A percentile compares a stretch with the other conserved stretches of the same genome.
phyloP scores from a whole-genome alignment of 2,113 vertebrate species.

The Hoplias malabaricus region DNA sequence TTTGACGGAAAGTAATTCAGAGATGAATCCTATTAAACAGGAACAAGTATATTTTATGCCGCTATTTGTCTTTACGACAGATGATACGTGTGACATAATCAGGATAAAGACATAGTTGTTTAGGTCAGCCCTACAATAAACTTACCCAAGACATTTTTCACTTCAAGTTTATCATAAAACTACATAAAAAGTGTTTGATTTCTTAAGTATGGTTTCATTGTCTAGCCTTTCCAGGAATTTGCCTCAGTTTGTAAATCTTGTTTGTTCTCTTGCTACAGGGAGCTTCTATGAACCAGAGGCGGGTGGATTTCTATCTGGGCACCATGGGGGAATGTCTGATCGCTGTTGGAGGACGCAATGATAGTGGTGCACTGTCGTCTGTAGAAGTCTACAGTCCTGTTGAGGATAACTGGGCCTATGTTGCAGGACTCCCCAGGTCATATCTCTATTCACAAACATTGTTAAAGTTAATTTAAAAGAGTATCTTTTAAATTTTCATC shows the following conservation, averaged over 20 bases:
- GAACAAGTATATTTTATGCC: too few relatives aligned
- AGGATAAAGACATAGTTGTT: too few relatives aligned
- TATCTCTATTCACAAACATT: neutral
- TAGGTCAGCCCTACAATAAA: too few relatives aligned
- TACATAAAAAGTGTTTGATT: too few relatives aligned
- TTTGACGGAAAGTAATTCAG: too few relatives aligned
- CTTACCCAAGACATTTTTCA: too few relatives aligned
- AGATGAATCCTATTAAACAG: too few relatives aligned
- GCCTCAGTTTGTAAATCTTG: neutral
- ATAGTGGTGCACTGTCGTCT: constrained; percentile 84
- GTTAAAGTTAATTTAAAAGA: neutral
- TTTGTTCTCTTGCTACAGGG: constrained; percentile 68
- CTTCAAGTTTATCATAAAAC: too few relatives aligned
- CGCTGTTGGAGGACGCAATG: constrained; percentile 91
- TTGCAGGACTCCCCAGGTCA: constrained; percentile 85
- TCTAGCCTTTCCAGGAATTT: neutral
- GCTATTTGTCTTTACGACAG: too few relatives aligned
- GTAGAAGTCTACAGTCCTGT: constrained; percentile 88
- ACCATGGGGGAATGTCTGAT: constrained; percentile 83
- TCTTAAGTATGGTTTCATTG: too few relatives aligned
- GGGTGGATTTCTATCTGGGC: constrained; percentile 92
- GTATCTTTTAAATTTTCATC: neutral
- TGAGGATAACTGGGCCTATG: constrained; percentile 87
- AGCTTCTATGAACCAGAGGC: constrained; percentile 88
- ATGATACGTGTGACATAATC: too few relatives aligned